Evolutionary conservation across 2,888 invertebrate genomes (phyloP), one percentile per base, ranked within the genome.

Genomic region (Morinoia aosen): DNA sequence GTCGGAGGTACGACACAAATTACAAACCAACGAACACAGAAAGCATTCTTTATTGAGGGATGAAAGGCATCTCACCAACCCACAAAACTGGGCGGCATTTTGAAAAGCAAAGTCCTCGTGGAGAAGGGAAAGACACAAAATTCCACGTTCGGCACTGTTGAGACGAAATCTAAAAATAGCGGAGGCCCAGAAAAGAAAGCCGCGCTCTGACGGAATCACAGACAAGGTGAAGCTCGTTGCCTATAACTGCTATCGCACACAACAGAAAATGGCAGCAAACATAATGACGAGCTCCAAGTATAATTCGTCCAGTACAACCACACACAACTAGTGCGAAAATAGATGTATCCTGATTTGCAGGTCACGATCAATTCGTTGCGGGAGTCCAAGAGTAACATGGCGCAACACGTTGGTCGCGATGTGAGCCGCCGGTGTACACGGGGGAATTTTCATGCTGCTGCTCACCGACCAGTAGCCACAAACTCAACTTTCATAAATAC

Each of bases 11-110:
- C 76, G 33, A 76, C 76, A 76, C 33, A 76, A 76, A 76, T 76
- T 76, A 76, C 76, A 76, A 61, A 76, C 76, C 76, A 76, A 76
- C 25, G 76, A 76, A 76, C 76, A 76, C 76, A 76, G 76, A 76
- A 76, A 76, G 76, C 76, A 76, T 76, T 76, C 76, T 76, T 76
- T 76, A 76, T 76, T 76, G 76, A 76, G 76, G 76, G 76, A 76
- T 33, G 76, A 76, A 76, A 76, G 76, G 76, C 76, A 76, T 16
- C 76, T 76, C 25, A 76, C 76, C 76, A 76, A 76, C 76, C 76
- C 76, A 76, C 33, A 76, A 7, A 76, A 76, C 76, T 33, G 33
- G 33, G 76, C 16, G 25, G 16, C 25, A 25, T 76, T 19, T 76
- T 76, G 16, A 33, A 76, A 76, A 33, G 19, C 10, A 76, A 76